Conservation (phyloP, 1,140 invertebrate genomes). For the Drosophila pandora region DNA sequence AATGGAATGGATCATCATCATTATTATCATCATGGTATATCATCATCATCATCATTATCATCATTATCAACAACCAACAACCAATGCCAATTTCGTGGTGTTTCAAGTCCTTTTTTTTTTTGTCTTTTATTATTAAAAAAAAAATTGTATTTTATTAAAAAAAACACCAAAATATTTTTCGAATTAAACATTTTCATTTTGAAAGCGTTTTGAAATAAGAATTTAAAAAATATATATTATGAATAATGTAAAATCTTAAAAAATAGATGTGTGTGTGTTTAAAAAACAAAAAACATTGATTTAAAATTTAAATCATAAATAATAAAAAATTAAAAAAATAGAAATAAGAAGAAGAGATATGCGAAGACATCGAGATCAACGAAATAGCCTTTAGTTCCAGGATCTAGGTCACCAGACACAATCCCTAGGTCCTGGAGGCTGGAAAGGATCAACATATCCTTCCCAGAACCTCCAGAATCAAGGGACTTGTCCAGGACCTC, state of each 20-base stretch:
- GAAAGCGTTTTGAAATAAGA: constrained; percentile 36
- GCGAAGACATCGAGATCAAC: constrained; percentile 30
- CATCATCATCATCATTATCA: constrained; percentile 39
- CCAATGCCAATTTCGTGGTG: constrained; percentile 75
- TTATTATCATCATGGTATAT: constrained; percentile 23
- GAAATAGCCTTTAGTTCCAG: constrained; percentile 3
- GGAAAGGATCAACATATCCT: background rate
- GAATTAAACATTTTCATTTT: constrained; percentile 53
- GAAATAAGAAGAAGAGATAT: constrained; percentile 11
- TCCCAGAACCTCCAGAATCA: background rate
- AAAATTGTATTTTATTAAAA: constrained; percentile 24
- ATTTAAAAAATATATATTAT: constrained; percentile 4
- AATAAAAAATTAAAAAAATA: background rate
- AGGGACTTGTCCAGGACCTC: no score
- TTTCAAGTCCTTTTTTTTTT: constrained; percentile 40
- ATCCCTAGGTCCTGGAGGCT: background rate
- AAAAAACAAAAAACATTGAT: constrained; percentile 26
- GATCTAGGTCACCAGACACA: background rate
- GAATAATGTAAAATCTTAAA: background rate
- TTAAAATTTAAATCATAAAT: background rate
- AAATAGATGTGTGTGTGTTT: constrained; percentile 19
- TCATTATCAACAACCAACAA: constrained; percentile 52
- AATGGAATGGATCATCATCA: constrained; percentile 23
- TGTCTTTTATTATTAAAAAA: constrained; percentile 6
- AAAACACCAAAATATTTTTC: constrained; percentile 32